Evolutionary conservation across 2,797 vertebrate species (phyloP).

Genomic region (Anolis apletophallus): DNA sequence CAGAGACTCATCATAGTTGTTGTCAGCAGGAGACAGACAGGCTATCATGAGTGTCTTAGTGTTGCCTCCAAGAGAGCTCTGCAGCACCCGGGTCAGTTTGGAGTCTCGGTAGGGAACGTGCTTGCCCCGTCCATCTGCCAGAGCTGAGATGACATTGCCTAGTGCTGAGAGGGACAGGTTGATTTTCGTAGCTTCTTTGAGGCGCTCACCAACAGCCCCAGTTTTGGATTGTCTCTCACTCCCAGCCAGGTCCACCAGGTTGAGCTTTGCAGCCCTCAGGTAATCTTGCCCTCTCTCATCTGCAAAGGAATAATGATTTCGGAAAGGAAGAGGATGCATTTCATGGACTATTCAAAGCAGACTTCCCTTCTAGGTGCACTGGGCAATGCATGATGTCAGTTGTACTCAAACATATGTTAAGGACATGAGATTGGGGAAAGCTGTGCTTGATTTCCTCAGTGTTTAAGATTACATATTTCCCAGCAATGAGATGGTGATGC

Average conservation of each 20-base stretch:
- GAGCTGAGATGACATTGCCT: conserved; percentile 90
- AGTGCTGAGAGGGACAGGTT: conserved; percentile 91
- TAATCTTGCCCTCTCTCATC: conserved; percentile 82
- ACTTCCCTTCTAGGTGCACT: not conserved
- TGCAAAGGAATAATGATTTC: conserved; percentile 52
- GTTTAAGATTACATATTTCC: not conserved
- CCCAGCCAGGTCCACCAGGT: conserved; percentile 91
- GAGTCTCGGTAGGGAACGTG: conserved; percentile 92
- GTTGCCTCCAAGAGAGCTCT: conserved; percentile 92
- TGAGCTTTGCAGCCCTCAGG: conserved; percentile 89
- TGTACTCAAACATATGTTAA: not conserved
- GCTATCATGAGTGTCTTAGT: conserved; percentile 92
- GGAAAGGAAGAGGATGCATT: not conserved
- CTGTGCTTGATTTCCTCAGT: not conserved
- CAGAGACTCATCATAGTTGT: conserved; percentile 90
- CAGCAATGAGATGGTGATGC: not conserved
- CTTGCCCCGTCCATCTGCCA: conserved; percentile 86
- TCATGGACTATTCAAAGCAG: not conserved
- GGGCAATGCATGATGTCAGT: not conserved
- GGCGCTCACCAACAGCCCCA: conserved; percentile 85
- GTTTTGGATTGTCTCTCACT: conserved; percentile 95
- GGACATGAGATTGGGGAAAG: not conserved
- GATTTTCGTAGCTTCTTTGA: conserved; percentile 93
- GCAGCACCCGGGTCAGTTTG: conserved; percentile 90
- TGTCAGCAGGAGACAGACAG: conserved; percentile 89